These are phyloP conservation scores for Luffia ferchaultella DNA, from an alignment of 2,888 invertebrate genomes.

Conservation along the genomic window DNA sequence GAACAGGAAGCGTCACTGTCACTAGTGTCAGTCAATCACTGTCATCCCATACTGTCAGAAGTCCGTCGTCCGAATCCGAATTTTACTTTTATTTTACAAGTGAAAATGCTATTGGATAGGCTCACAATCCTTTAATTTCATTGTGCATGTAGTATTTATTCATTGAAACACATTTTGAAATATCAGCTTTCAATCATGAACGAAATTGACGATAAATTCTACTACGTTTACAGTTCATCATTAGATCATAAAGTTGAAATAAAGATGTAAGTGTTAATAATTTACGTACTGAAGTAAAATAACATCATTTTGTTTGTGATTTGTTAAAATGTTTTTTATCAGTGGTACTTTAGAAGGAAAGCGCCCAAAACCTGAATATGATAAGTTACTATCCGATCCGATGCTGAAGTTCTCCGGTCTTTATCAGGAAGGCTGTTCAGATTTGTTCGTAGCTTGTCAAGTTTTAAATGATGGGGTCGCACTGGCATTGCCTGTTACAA, in stretches of 20 bases:
- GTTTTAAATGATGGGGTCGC: conserved; percentile 83
- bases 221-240: conserved; percentile 92
- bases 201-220: conserved; percentile 80
- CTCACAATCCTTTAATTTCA: too few species aligned
- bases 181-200: too few species aligned
- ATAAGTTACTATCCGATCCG: conserved; percentile 86
- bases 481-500: conserved; percentile 85
- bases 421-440: conserved; percentile 85
- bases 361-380: conserved; percentile 85
- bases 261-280: conserved; percentile 79
- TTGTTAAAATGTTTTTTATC: conserved; percentile 11
- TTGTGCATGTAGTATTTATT: too few species aligned
- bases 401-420: conserved; percentile 91
- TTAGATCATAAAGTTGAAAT: conserved; percentile 86
- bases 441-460: conserved; percentile 88
- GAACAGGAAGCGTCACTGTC: too few species aligned
- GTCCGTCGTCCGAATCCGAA: too few species aligned
- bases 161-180: too few species aligned
- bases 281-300: background rate
- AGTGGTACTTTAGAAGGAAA: conserved; percentile 95
- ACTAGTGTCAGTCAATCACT: too few species aligned
- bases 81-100: too few species aligned
- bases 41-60: too few species aligned
- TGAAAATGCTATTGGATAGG: too few species aligned
- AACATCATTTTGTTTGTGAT: background rate